Evolutionary conservation across 2,797 vertebrate genomes (phyloP).

Genomic region (Darevskia nairensis): DNA sequence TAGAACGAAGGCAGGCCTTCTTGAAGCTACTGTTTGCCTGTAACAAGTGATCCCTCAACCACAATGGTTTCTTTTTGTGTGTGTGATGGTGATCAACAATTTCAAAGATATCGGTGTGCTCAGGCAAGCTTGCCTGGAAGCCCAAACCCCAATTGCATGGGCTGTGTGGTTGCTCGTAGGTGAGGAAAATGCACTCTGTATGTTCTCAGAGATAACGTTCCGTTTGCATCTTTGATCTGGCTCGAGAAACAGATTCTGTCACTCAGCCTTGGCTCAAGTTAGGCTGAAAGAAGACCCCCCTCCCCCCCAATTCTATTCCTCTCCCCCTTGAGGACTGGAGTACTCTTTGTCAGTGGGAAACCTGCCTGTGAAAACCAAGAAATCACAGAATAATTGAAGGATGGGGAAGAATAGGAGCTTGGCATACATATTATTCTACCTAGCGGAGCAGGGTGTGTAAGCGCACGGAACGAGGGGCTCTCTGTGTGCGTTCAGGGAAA

Average conservation of each 20-base stretch:
- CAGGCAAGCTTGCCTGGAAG: background rate
- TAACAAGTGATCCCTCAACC: background rate
- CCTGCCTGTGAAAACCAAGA: conserved; percentile 1
- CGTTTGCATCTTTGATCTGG: background rate
- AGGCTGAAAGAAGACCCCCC: background rate
- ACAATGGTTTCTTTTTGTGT: background rate
- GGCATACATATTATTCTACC: conserved; percentile 6
- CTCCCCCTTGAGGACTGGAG: background rate
- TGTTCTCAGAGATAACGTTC: background rate
- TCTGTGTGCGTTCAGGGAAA: background rate
- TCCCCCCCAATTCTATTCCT: background rate
- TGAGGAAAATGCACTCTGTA: background rate
- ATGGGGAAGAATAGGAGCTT: background rate
- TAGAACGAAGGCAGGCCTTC: background rate
- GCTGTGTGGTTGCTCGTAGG: background rate
- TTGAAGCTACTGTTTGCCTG: background rate
- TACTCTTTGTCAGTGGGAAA: background rate
- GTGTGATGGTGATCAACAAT: background rate
- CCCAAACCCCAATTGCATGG: background rate
- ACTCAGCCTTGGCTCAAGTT: background rate
- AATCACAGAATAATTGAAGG: background rate
- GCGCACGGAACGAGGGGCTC: background rate
- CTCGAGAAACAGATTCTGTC: background rate
- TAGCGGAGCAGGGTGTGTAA: conserved; percentile 22
- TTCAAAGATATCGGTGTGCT: background rate